Evolutionary conservation across 1,140 invertebrate species (phyloP).

Genomic region (Drosophila ohnishii): DNA sequence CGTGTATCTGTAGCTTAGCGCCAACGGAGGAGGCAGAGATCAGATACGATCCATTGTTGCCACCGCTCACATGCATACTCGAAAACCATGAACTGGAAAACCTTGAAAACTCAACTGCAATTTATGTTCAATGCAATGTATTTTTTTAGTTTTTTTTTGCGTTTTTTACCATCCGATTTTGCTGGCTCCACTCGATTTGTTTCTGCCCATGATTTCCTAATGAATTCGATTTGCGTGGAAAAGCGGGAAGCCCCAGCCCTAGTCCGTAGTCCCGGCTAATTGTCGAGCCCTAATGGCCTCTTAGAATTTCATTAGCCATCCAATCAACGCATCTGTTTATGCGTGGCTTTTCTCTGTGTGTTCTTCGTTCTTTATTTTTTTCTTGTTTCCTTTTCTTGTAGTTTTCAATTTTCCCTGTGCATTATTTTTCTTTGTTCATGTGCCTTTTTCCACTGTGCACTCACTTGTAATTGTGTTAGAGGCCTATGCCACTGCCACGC

Average conservation of each 20-base stretch:
- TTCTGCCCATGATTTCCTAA: conserved; percentile 17
- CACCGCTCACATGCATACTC: conserved; percentile 32
- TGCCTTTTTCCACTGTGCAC: conserved; percentile 32
- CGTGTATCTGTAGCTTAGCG: conserved; percentile 68
- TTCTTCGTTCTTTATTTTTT: conserved; percentile 35
- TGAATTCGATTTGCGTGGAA: conserved; percentile 45
- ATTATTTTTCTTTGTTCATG: conserved; percentile 24
- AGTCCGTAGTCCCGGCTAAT: conserved; percentile 6
- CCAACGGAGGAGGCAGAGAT: conserved; percentile 56
- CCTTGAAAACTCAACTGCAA: conserved; percentile 78
- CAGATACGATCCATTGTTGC: conserved; percentile 66
- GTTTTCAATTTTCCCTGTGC: conserved; percentile 25
- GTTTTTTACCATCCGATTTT: conserved; percentile 29
- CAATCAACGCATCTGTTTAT: conserved; percentile 55
- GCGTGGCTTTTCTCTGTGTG: conserved; percentile 44
- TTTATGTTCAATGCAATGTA: conserved; percentile 63
- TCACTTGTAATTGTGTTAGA: conserved; percentile 76
- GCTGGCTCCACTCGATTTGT: conserved; percentile 33
- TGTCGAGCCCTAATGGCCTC: conserved; percentile 60
- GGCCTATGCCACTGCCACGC: conserved; percentile 72
- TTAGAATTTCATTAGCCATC: conserved; percentile 71
- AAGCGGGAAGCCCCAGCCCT: conserved; percentile 32
- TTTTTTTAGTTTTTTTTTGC: conserved; percentile 28
- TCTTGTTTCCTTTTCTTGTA: conserved; percentile 19
- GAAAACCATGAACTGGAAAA: conserved; percentile 80